Conservation (phyloP, 2,113 vertebrate genomes). For the Haemorhous mexicanus region DNA sequence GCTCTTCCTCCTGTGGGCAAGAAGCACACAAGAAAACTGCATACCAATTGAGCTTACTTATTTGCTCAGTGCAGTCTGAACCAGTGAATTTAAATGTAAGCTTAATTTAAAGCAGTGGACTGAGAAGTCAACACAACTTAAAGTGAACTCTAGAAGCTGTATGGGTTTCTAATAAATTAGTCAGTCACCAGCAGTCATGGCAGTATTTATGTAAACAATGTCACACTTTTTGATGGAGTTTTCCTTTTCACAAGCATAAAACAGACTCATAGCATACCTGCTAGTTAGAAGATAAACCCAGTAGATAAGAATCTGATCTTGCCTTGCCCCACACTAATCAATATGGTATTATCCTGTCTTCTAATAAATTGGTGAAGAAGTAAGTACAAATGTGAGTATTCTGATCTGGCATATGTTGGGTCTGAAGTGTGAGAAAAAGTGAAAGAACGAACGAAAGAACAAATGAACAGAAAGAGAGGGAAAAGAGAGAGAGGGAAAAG, state of each 20-base stretch:
- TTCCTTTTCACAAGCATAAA: background rate
- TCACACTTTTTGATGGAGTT: background rate
- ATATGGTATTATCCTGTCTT: background rate
- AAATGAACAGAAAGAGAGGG: background rate
- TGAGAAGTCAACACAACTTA: background rate
- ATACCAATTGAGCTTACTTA: background rate
- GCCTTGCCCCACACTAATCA: background rate
- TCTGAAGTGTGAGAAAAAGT: background rate
- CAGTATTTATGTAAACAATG: background rate
- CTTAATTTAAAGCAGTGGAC: background rate
- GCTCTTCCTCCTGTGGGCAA: background rate
- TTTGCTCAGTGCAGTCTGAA: background rate
- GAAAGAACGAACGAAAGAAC: background rate
- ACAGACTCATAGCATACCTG: background rate
- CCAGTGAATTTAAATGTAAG: background rate
- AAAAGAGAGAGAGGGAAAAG: background rate
- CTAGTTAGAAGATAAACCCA: background rate
- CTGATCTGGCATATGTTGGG: background rate
- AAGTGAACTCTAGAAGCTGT: background rate
- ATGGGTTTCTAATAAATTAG: background rate
- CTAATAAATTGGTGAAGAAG: background rate
- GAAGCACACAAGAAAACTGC: background rate
- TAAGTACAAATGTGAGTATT: background rate
- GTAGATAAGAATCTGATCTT: background rate
- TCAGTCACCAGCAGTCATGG: background rate